Evolutionary conservation across 2,888 invertebrate species (phyloP).

Genomic region (Lasioglossum villosulum): DNA sequence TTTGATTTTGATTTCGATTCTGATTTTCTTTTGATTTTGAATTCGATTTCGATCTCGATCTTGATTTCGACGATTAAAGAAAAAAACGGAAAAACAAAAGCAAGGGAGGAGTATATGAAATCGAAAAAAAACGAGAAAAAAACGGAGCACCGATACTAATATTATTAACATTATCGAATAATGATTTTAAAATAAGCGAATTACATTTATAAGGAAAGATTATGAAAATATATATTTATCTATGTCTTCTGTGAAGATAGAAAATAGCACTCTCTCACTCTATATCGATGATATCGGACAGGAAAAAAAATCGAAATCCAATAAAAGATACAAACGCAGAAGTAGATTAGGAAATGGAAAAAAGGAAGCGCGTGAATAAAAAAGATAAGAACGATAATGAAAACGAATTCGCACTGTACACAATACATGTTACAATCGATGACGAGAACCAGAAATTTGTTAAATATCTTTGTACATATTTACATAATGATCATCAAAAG

Average conservation of each 20-base stretch:
- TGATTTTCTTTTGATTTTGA: conserved; percentile 30
- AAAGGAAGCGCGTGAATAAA: background rate
- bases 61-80: background rate
- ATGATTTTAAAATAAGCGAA: conserved; percentile 84
- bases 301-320: conserved; percentile 72
- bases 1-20: conserved; percentile 47
- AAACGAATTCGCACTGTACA: conserved; percentile 76
- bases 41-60: conserved; percentile 3
- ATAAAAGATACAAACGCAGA: conserved; percentile 79
- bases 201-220: conserved; percentile 85
- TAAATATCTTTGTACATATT: conserved; percentile 81
- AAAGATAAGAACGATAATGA: conserved; percentile 23
- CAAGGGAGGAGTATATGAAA: conserved; percentile 74
- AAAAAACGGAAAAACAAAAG: conserved; percentile 41
- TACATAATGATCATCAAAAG: conserved; percentile 75
- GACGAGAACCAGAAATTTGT: conserved; percentile 75
- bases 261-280: conserved; percentile 85
- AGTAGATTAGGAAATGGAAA: conserved; percentile 75
- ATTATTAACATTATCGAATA: conserved; percentile 84
- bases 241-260: conserved; percentile 86
- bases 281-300: conserved; percentile 83
- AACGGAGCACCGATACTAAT: conserved; percentile 83
- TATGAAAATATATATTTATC: conserved; percentile 85
- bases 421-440: conserved; percentile 73
- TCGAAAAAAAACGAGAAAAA: conserved; percentile 64